A percentile compares a stretch with the other conserved stretches of the same genome.
Evolutionary conservation across 2,888 invertebrate species (phyloP).

Genomic region (Ypsolopha scabrella): DNA sequence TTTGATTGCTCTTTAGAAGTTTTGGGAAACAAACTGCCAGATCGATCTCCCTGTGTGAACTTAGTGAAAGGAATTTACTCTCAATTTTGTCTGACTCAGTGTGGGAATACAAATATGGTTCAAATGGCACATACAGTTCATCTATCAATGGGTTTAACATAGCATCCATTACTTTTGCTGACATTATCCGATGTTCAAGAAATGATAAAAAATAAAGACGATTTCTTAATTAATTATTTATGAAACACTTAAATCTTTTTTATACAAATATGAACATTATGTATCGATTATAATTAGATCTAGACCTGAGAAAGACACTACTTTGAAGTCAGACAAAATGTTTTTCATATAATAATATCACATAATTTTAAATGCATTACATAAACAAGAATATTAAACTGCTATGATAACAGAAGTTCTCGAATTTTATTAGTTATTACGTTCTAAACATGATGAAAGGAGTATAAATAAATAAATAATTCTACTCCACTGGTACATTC

Average conservation of each 20-base stretch:
- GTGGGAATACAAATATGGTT: slow-evolving; percentile 27
- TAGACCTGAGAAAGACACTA: slow-evolving; percentile 55
- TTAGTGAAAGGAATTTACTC: slow-evolving; percentile 18
- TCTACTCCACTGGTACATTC: slow-evolving; percentile 62
- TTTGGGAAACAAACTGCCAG: slow-evolving; percentile 42
- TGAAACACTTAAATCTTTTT: slow-evolving; percentile 22
- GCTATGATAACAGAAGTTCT: slow-evolving; percentile 22
- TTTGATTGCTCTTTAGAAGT: slow-evolving; percentile 44
- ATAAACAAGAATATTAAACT: slow-evolving; percentile 43
- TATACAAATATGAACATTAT: slow-evolving; percentile 41
- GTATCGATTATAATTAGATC: slow-evolving; percentile 26
- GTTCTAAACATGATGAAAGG: slow-evolving; percentile 35
- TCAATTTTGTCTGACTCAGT: slow-evolving; percentile 65
- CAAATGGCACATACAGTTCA: slow-evolving; percentile 47
- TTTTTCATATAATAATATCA: slow-evolving; percentile 59
- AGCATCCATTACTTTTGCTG: slow-evolving; percentile 15
- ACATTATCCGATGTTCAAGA: slow-evolving; percentile 9
- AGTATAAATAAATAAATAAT: slow-evolving; percentile 60
- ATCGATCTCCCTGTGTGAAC: slow-evolving; percentile 41
- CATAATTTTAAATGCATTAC: slow-evolving; percentile 67
- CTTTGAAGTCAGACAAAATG: slow-evolving; percentile 68
- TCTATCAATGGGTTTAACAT: slow-evolving; percentile 6
- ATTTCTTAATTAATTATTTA: slow-evolving; percentile 19
- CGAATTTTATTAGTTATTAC: slow-evolving; percentile 16
- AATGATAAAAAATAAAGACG: slow-evolving; percentile 14